A percentile compares a stretch with the other conserved stretches of the same genome.
phyloP scores from a whole-genome alignment of 1,140 invertebrate species.

The Scaptomyza montana region DNA sequence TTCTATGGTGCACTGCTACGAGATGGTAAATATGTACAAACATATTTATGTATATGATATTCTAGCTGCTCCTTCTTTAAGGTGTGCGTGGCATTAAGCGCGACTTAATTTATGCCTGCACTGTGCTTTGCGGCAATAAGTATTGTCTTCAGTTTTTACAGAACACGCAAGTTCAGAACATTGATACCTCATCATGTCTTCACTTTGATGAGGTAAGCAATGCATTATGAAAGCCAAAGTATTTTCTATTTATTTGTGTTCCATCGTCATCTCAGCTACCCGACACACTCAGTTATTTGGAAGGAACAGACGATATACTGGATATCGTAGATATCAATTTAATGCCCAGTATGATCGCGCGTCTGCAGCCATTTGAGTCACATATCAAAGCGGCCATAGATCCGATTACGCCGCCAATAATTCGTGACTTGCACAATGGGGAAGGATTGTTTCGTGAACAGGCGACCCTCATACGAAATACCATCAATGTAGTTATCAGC shows the following conservation, averaged over 20 bases:
- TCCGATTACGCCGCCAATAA: constrained; percentile 17
- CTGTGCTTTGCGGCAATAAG: constrained; percentile 34
- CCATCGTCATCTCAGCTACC: constrained; percentile 34
- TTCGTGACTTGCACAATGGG: constrained; percentile 39
- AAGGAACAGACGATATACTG: not conserved
- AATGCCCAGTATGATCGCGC: not conserved
- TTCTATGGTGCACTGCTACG: constrained; percentile 87
- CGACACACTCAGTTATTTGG: constrained; percentile 12
- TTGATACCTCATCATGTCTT: constrained; percentile 83
- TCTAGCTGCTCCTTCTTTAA: constrained; percentile 56
- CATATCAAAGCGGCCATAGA: constrained; percentile 11
- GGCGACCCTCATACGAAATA: constrained; percentile 26
- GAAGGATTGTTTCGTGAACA: constrained; percentile 10
- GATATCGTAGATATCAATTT: not conserved
- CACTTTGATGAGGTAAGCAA: constrained; percentile 49
- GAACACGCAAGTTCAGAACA: constrained; percentile 86
- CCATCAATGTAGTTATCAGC: constrained; percentile 46
- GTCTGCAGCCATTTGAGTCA: constrained; percentile 12
- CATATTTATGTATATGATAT: too few species aligned
- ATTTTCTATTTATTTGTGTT: not conserved
- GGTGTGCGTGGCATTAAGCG: constrained; percentile 88
- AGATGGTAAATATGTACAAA: constrained; percentile 84
- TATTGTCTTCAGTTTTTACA: constrained; percentile 84
- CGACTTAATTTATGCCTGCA: constrained; percentile 83
- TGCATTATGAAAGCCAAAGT: not conserved